Percentiles rank a stretch among this genome's conserved stretches.
phyloP scores from a whole-genome alignment of 2,888 invertebrate species.

The Latrodectus elegans region DNA sequence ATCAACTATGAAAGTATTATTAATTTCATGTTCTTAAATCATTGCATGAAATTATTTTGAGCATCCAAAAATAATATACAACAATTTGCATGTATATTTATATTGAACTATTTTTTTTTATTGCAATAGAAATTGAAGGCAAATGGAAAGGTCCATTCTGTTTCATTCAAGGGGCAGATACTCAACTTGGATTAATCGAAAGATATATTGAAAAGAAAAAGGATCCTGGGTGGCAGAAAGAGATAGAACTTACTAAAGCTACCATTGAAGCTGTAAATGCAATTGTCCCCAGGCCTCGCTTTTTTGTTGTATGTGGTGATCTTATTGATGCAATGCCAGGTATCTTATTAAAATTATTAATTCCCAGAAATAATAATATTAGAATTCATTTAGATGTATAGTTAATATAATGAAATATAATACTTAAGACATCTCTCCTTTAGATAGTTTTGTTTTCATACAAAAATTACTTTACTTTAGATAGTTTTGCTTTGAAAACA shows the following conservation, averaged over 20 bases:
- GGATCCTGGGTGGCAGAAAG: slow-evolving; percentile 75
- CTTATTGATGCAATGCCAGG: slow-evolving; percentile 77
- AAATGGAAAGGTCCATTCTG: slow-evolving; percentile 76
- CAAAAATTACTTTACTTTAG: too few relatives aligned
- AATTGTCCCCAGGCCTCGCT: slow-evolving; percentile 76
- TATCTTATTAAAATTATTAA: slow-evolving; percentile 41
- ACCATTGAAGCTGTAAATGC: slow-evolving; percentile 75
- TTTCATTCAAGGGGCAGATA: slow-evolving; percentile 77
- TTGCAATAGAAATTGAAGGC: slow-evolving; percentile 72
- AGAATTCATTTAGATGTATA: background rate
- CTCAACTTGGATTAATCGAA: slow-evolving; percentile 77
- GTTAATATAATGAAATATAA: background rate
- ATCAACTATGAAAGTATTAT: too few relatives aligned
- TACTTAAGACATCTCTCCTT: background rate
- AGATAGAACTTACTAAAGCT: slow-evolving; percentile 74
- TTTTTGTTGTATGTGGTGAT: slow-evolving; percentile 78
- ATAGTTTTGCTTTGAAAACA: too few relatives aligned
- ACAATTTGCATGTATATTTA: background rate
- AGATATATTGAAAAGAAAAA: slow-evolving; percentile 70
- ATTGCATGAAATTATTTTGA: background rate
- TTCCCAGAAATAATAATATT: background rate
- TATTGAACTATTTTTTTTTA: background rate
- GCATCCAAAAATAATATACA: background rate
- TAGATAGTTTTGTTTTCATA: too few relatives aligned
- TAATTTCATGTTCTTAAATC: background rate